Evolutionary conservation across 2,113 vertebrate species (phyloP).

Genomic region (Xiphophorus hellerii): DNA sequence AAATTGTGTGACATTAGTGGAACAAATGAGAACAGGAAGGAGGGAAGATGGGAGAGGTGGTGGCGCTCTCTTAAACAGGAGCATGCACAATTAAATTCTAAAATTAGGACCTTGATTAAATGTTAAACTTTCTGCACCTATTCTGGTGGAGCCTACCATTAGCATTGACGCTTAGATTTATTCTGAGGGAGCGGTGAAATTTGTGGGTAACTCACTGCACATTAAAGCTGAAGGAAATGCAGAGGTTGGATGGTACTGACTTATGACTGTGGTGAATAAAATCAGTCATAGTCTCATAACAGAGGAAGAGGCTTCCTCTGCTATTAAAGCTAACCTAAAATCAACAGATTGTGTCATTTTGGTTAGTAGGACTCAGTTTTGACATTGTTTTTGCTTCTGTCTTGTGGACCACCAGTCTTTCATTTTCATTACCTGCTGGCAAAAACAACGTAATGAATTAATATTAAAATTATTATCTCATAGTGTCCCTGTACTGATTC

Average conservation of each 20-base stretch:
- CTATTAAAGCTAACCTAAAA: background rate
- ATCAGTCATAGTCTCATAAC: background rate
- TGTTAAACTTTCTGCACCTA: constrained; percentile 79
- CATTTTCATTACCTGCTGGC: too few relatives aligned
- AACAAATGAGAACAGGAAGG: constrained; percentile 81
- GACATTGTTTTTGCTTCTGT: background rate
- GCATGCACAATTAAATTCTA: constrained; percentile 76
- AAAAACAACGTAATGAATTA: background rate
- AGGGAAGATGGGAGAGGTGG: constrained; percentile 46
- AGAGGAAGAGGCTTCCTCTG: background rate
- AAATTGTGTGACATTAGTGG: constrained; percentile 72
- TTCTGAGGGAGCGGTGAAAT: constrained; percentile 47
- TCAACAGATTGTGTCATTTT: background rate
- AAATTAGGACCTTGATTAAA: constrained; percentile 84
- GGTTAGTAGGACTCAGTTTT: background rate
- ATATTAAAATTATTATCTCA: too few relatives aligned
- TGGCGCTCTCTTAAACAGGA: constrained; percentile 66
- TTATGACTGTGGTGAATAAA: background rate
- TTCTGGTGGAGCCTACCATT: constrained; percentile 69
- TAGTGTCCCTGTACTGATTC: too few relatives aligned
- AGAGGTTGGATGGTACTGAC: background rate
- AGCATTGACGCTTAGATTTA: constrained; percentile 62
- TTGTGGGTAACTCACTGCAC: background rate
- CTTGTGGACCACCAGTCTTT: too few relatives aligned
- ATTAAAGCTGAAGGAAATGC: constrained; percentile 1